Conservation (phyloP, 35 echinoderm and acorn worm species). For the Strongylocentrotus purpuratus region DNA sequence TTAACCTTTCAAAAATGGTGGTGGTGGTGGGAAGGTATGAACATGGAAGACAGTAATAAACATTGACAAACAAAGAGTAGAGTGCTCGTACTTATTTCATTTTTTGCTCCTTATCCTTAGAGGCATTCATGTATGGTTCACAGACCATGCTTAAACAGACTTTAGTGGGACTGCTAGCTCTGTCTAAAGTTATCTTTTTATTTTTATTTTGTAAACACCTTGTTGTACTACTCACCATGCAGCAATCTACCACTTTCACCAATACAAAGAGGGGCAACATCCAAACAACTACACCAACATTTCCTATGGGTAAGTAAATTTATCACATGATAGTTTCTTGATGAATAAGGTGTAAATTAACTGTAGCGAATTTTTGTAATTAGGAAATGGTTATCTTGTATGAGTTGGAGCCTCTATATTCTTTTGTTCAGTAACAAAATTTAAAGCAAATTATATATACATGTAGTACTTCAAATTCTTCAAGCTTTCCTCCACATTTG, state of each 20-base stretch:
- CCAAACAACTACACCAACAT: conserved; percentile 82
- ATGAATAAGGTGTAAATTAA: too few species aligned
- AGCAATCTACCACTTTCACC: conserved; percentile 81
- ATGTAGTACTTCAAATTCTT: too few species aligned
- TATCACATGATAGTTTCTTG: too few species aligned
- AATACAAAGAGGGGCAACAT: conserved; percentile 92
- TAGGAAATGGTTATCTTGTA: too few species aligned
- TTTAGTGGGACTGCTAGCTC: neutral
- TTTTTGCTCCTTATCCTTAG: neutral
- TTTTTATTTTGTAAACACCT: neutral
- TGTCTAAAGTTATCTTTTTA: neutral
- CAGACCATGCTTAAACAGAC: neutral
- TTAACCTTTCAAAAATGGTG: neutral
- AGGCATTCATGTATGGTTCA: neutral
- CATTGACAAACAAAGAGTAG: neutral
- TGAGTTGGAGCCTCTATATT: too few species aligned
- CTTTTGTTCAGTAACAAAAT: too few species aligned
- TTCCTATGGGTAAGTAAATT: conserved; percentile 67
- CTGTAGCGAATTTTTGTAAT: too few species aligned
- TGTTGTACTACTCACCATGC: conserved; percentile 40
- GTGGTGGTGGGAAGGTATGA: neutral
- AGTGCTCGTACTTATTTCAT: neutral
- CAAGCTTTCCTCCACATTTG: too few species aligned
- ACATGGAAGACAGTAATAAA: neutral
- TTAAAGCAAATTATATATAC: too few species aligned